Conservation (phyloP, 1,140 invertebrate species). For the Dendroctonus ponderosae region DNA sequence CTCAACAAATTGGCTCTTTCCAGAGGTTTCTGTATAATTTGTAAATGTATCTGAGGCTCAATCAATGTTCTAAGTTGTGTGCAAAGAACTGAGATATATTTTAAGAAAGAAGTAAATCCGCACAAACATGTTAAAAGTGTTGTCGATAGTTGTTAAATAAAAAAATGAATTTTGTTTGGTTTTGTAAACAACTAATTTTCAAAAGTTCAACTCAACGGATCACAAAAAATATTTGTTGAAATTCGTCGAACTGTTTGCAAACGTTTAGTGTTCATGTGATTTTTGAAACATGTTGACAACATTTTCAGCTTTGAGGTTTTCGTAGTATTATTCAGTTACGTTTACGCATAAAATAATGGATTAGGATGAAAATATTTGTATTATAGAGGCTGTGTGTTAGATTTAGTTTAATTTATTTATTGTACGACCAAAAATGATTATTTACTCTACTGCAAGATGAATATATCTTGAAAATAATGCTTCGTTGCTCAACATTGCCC, state of each 20-base stretch:
- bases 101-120: background rate
- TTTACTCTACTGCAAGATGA: slow-evolving; percentile 1
- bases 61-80: slow-evolving; percentile 44
- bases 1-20: slow-evolving; percentile 37
- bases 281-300: too few species aligned
- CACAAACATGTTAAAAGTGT: too few species aligned
- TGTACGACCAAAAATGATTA: slow-evolving; percentile 42
- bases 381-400: slow-evolving; percentile 53
- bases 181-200: too few species aligned
- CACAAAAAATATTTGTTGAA: too few species aligned
- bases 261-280: too few species aligned
- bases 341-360: slow-evolving; percentile 23
- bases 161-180: too few species aligned
- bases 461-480: background rate
- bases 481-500: background rate
- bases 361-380: slow-evolving; percentile 42
- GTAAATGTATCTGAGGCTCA: slow-evolving; percentile 48
- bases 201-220: too few species aligned
- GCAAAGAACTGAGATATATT: slow-evolving; percentile 21
- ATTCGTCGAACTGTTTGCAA: too few species aligned
- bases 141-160: too few species aligned
- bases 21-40: slow-evolving; percentile 49
- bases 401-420: slow-evolving; percentile 47
- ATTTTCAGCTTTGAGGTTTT: background rate
- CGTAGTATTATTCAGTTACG: slow-evolving; percentile 11